Conservation (phyloP, 2,888 invertebrate species). For the Eilema sororculum region DNA sequence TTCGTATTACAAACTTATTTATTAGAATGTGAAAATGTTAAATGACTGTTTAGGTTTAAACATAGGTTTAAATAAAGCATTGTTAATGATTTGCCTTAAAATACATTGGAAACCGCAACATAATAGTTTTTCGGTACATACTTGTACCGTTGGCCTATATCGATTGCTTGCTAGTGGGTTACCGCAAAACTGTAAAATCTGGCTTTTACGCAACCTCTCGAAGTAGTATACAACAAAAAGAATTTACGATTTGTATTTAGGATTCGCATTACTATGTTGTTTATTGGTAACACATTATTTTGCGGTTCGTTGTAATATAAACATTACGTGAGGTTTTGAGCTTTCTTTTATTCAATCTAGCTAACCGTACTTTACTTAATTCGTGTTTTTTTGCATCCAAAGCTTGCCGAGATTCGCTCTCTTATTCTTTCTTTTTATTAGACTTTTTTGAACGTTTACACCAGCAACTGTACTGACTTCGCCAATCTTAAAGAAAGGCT, state of each 20-base stretch:
- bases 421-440: neutral
- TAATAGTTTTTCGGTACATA: slow-evolving; percentile 38
- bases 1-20: no score
- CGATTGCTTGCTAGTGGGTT: slow-evolving; percentile 34
- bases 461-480: neutral
- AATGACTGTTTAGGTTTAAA: slow-evolving; percentile 32
- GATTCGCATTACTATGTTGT: slow-evolving; percentile 34
- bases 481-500: no score
- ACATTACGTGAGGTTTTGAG: slow-evolving; percentile 20
- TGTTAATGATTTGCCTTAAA: slow-evolving; percentile 54
- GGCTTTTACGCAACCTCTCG: slow-evolving; percentile 38
- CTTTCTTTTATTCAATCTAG: neutral
- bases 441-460: neutral
- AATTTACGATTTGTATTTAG: slow-evolving; percentile 41
- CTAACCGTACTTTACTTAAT: neutral
- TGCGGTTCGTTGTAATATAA: slow-evolving; percentile 34
- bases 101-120: slow-evolving; percentile 38
- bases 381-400: neutral
- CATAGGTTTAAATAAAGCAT: slow-evolving; percentile 50
- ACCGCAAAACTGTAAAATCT: slow-evolving; percentile 45
- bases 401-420: neutral
- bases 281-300: slow-evolving; percentile 29
- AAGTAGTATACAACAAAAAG: slow-evolving; percentile 39
- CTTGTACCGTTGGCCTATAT: slow-evolving; percentile 46
- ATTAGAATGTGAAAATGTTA: slow-evolving; percentile 14